phyloP scores from a whole-genome alignment of 2,113 vertebrate genomes.

The Onychostoma macrolepis region DNA sequence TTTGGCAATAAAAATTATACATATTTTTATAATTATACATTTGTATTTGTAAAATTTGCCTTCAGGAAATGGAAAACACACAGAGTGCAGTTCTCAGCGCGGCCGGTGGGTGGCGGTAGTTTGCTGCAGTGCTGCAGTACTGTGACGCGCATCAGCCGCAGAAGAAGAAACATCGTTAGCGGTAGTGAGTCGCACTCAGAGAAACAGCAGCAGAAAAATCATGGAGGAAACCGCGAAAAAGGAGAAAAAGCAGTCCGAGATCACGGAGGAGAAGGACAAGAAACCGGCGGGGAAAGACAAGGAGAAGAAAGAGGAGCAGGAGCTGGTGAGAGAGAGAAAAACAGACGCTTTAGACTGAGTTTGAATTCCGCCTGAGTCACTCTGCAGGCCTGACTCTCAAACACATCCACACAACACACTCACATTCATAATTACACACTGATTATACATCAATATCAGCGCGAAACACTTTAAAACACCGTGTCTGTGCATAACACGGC shows the following conservation, averaged over 20 bases:
- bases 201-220: slow-evolving; percentile 41
- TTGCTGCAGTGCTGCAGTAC: not conserved
- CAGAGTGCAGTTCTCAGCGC: not conserved
- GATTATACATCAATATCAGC: not conserved
- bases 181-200: not conserved
- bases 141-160: not conserved
- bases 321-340: slow-evolving; percentile 67
- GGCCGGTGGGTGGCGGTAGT: not conserved
- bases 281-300: slow-evolving; percentile 75
- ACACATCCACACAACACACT: not conserved
- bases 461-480: not conserved
- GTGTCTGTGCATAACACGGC: not conserved
- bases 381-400: slow-evolving; percentile 55
- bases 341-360: not conserved
- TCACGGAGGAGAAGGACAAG: slow-evolving; percentile 75
- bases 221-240: slow-evolving; percentile 82
- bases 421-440: fast-evolving
- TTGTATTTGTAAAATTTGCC: too few relatives aligned
- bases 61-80: too few relatives aligned
- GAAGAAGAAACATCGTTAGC: slow-evolving; percentile 6
- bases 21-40: too few relatives aligned
- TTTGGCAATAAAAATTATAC: too few relatives aligned
- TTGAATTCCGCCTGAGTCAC: slow-evolving; percentile 80
- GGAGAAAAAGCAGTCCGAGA: slow-evolving; percentile 75
- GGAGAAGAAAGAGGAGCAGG: slow-evolving; percentile 81